Evolutionary conservation across 2,113 vertebrate species (phyloP).

Genomic region (Pollimyrus isidori): DNA sequence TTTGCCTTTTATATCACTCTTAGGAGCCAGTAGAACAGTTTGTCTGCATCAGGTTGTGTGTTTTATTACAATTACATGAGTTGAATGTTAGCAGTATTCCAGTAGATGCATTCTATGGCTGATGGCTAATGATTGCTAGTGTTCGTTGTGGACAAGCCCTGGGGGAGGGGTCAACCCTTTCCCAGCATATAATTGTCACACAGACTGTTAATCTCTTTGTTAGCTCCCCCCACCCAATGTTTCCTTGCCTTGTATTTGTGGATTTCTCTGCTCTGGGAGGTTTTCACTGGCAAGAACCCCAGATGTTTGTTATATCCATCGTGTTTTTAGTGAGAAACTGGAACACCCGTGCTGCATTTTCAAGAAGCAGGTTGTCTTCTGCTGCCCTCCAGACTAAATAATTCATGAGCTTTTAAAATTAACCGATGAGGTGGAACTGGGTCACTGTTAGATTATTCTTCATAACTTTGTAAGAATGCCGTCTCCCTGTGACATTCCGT

Average conservation of each 20-base stretch:
- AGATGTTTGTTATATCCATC: neutral
- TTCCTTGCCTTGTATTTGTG: neutral
- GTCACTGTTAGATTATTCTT: neutral
- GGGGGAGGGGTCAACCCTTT: neutral
- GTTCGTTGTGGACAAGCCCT: neutral
- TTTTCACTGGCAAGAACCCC: neutral
- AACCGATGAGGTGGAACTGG: neutral
- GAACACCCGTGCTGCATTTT: neutral
- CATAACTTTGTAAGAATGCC: neutral
- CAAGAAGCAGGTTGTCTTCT: neutral
- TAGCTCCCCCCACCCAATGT: neutral
- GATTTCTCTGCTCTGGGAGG: neutral
- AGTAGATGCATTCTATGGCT: neutral
- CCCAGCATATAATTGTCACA: neutral
- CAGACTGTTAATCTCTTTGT: neutral
- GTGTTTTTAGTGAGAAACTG: neutral
- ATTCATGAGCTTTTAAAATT: constrained; percentile 5
- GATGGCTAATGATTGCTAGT: neutral
- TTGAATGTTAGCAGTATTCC: neutral
- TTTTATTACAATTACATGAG: neutral
- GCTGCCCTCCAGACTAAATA: constrained; percentile 5
- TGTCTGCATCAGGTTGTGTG: neutral
- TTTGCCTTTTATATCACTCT: neutral
- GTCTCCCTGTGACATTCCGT: neutral
- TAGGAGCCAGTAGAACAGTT: neutral